Evolutionary conservation across 2,113 vertebrate genomes (phyloP).

Genomic region (Piaya cayana): DNA sequence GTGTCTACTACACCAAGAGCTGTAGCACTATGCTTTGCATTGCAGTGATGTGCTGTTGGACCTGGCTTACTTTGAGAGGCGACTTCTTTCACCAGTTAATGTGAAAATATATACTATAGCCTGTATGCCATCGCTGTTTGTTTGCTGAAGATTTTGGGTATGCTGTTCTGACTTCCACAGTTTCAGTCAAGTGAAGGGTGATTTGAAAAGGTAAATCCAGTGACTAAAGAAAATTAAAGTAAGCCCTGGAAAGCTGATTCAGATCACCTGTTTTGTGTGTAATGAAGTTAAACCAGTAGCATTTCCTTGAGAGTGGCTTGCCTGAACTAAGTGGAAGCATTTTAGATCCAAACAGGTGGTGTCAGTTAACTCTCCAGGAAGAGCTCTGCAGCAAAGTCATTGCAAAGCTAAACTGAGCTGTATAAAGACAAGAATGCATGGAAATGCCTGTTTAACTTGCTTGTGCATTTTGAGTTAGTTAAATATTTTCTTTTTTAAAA

Average conservation of each 20-base stretch:
- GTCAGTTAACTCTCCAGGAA: not conserved
- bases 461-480: not conserved
- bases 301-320: not conserved
- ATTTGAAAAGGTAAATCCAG: not conserved
- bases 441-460: not conserved
- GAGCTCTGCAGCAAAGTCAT: not conserved
- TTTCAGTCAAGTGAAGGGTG: not conserved
- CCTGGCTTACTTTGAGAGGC: not conserved
- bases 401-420: not conserved
- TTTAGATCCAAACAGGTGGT: not conserved
- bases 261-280: not conserved
- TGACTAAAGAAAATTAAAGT: not conserved
- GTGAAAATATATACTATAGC: not conserved
- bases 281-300: not conserved
- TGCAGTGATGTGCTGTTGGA: not conserved
- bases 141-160: not conserved
- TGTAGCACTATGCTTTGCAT: accelerated
- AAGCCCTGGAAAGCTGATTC: not conserved
- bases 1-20: not conserved
- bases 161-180: not conserved
- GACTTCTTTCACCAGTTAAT: not conserved
- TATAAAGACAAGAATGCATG: not conserved
- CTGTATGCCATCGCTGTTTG: not conserved
- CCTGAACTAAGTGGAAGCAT: not conserved
- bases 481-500: not conserved